phyloP scores from a whole-genome alignment of 2,113 vertebrate species.

The Melanotaenia duboulayi region DNA sequence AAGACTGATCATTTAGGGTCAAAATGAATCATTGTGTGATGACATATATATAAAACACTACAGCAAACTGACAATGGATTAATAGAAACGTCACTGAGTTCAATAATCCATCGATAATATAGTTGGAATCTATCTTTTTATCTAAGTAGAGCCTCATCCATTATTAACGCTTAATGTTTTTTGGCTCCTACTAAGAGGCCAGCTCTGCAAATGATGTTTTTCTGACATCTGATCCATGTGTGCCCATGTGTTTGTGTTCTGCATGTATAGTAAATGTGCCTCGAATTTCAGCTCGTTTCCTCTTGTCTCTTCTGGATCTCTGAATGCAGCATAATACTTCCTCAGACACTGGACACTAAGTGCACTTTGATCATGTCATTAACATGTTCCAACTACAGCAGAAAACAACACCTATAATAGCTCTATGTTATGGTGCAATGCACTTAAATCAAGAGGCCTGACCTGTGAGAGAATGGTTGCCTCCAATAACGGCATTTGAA shows the following conservation, averaged over 20 bases:
- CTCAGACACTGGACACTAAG: conserved; percentile 26
- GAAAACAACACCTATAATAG: not conserved
- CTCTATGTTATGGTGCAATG: conserved; percentile 1
- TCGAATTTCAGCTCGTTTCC: conserved; percentile 32
- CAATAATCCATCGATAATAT: no score
- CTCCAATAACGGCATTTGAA: no score
- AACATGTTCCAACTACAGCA: conserved; percentile 1
- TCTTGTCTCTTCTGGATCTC: conserved; percentile 38
- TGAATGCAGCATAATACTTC: conserved; percentile 19
- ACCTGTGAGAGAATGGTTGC: no score
- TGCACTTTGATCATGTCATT: conserved; percentile 15
- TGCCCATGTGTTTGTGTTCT: conserved; percentile 24
- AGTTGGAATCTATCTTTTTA: conserved; percentile 6
- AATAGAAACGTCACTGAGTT: no score
- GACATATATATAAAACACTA: not conserved
- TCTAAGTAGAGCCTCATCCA: conserved; percentile 60
- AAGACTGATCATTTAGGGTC: no score
- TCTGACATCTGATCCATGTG: conserved; percentile 58
- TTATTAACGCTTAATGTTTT: conserved; percentile 68
- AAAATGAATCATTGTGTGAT: not conserved
- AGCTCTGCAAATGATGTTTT: conserved; percentile 47
- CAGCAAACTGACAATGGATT: not conserved
- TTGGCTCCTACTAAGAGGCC: conserved; percentile 41
- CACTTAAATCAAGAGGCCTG: not conserved
- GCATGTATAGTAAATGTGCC: conserved; percentile 16